Evolutionary conservation across 2,888 invertebrate genomes (phyloP).

Genomic region (Linyphia triangularis): DNA sequence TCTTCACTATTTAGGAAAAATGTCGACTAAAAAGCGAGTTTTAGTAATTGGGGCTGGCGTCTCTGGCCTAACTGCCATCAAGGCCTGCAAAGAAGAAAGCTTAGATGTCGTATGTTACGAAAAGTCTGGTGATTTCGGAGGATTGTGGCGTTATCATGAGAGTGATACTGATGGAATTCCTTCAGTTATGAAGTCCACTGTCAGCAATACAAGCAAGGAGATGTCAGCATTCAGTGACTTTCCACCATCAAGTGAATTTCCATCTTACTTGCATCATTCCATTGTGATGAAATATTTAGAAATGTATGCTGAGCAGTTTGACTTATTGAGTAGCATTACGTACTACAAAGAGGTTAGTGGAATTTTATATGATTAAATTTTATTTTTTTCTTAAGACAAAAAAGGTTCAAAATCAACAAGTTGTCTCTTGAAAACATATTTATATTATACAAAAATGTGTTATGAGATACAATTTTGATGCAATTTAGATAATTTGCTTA

Average conservation of each 20-base stretch:
- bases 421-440: no score
- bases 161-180: slow-evolving; percentile 76
- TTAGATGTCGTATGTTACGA: slow-evolving; percentile 79
- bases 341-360: slow-evolving; percentile 68
- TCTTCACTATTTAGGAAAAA: slow-evolving; percentile 4
- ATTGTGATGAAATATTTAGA: slow-evolving; percentile 79
- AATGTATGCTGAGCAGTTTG: slow-evolving; percentile 77
- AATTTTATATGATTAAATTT: background rate
- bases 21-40: slow-evolving; percentile 56
- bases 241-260: slow-evolving; percentile 79
- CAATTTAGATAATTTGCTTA: no score
- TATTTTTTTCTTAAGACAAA: no score
- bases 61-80: slow-evolving; percentile 80
- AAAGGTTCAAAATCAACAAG: no score
- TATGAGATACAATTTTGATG: no score
- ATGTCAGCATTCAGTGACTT: slow-evolving; percentile 80
- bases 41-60: slow-evolving; percentile 80
- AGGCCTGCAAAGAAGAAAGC: slow-evolving; percentile 79
- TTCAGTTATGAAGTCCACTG: slow-evolving; percentile 79
- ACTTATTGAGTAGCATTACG: slow-evolving; percentile 75
- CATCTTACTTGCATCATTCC: slow-evolving; percentile 81
- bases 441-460: no score
- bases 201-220: slow-evolving; percentile 80
- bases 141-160: slow-evolving; percentile 79
- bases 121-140: slow-evolving; percentile 78